Evolutionary conservation across 2,888 invertebrate species (phyloP).

Genomic region (Heterodera filipjevi): DNA sequence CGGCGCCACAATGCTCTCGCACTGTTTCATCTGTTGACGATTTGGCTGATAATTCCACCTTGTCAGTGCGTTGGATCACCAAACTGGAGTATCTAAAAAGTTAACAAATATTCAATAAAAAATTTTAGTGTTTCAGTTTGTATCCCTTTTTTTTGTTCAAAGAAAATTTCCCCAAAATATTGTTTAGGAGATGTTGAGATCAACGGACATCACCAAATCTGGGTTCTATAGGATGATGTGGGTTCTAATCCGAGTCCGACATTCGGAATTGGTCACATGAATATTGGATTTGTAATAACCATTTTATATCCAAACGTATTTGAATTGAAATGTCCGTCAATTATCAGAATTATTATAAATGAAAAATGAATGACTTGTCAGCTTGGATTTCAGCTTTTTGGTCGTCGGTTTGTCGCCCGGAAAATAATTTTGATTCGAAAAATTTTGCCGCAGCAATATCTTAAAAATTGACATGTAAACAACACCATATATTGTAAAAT

Average conservation of each 20-base stretch:
- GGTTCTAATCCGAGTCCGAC: no score
- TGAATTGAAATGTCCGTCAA: not conserved
- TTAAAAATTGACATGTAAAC: not conserved
- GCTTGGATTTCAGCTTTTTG: conserved; percentile 75
- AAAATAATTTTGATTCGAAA: conserved; percentile 69
- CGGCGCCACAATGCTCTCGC: conserved; percentile 74
- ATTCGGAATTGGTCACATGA: no score
- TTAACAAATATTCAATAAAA: no score
- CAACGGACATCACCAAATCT: no score
- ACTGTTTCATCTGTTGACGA: not conserved
- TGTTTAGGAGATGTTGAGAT: no score
- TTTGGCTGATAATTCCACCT: not conserved
- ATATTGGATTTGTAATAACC: no score
- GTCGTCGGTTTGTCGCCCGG: conserved; percentile 30
- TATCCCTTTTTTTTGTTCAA: no score
- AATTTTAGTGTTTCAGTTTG: no score
- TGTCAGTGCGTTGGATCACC: not conserved
- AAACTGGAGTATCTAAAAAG: not conserved
- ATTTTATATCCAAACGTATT: no score
- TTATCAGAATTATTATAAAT: not conserved
- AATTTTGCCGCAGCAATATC: conserved; percentile 88
- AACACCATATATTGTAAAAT: not conserved
- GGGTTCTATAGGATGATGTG: no score
- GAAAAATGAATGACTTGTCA: conserved; percentile 31
- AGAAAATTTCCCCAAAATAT: no score